These are phyloP conservation scores for Caenorhabditis angaria DNA, from an alignment of 2,888 invertebrate genomes.

Conservation along the genomic window DNA sequence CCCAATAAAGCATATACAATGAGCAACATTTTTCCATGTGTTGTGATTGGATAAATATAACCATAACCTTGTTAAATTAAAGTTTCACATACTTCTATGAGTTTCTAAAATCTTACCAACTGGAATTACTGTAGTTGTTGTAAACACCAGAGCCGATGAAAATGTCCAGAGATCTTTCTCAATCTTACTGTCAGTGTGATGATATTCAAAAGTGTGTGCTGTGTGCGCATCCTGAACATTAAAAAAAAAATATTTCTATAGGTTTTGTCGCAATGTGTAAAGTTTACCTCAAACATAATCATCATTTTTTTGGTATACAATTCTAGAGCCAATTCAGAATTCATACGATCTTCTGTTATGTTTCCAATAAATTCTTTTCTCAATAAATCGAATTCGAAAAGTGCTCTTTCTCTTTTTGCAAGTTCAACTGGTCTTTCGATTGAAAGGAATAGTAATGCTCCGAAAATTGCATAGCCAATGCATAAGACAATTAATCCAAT, in stretches of 20 bases:
- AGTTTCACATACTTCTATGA: slow-evolving; percentile 5
- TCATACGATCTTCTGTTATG: not conserved
- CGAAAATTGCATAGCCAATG: slow-evolving; percentile 48
- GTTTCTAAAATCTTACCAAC: slow-evolving; percentile 44
- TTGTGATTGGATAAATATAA: slow-evolving; percentile 48
- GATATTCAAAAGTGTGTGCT: slow-evolving; percentile 39
- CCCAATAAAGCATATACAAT: slow-evolving; percentile 54
- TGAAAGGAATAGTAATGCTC: slow-evolving; percentile 44
- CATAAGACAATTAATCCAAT: slow-evolving; percentile 48
- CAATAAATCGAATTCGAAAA: slow-evolving; percentile 24
- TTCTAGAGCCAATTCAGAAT: slow-evolving; percentile 26
- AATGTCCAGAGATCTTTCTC: slow-evolving; percentile 56
- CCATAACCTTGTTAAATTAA: slow-evolving; percentile 49
- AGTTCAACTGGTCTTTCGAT: slow-evolving; percentile 50
- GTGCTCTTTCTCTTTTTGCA: slow-evolving; percentile 25
- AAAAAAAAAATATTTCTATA: slow-evolving; percentile 11
- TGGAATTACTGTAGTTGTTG: slow-evolving; percentile 62
- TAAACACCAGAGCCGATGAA: slow-evolving; percentile 52
- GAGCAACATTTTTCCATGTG: slow-evolving; percentile 37
- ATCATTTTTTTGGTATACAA: slow-evolving; percentile 44
- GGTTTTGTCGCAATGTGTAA: too few relatives aligned
- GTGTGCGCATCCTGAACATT: slow-evolving; percentile 30
- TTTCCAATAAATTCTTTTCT: slow-evolving; percentile 37
- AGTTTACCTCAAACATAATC: slow-evolving; percentile 25
- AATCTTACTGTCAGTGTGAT: slow-evolving; percentile 16